phyloP scores from a whole-genome alignment of 2,113 vertebrate genomes.

The Datnioides undecimradiatus region DNA sequence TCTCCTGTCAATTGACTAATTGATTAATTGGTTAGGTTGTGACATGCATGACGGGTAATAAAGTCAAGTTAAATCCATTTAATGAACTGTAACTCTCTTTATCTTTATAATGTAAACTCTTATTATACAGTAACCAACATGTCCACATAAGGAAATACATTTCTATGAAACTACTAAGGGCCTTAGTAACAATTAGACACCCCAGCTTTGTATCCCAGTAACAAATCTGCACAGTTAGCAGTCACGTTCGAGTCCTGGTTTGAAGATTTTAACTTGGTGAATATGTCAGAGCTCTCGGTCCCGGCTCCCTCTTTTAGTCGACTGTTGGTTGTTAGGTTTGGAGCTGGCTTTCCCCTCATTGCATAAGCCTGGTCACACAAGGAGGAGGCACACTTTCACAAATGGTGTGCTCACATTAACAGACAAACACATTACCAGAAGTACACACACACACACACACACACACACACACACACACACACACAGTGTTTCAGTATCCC shows the following conservation, averaged over 20 bases:
- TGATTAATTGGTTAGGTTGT: too few species aligned
- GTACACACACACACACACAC: background rate
- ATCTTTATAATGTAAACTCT: background rate
- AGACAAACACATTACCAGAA: conserved; percentile 6
- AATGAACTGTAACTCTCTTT: background rate
- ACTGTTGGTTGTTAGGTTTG: conserved; percentile 56
- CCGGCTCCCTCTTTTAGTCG: conserved; percentile 44
- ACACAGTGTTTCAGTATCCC: too few species aligned
- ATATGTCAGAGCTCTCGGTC: conserved; percentile 54
- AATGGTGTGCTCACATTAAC: conserved; percentile 29
- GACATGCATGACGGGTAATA: too few species aligned
- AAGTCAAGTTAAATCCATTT: background rate
- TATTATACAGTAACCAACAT: too few species aligned
- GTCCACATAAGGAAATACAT: too few species aligned
- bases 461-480: background rate
- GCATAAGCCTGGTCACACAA: conserved; percentile 59
- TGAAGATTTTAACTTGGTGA: conserved; percentile 49
- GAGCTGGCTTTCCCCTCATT: conserved; percentile 53
- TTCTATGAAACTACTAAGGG: background rate
- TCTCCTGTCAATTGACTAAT: too few species aligned
- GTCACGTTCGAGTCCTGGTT: conserved; percentile 43
- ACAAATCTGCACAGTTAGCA: background rate
- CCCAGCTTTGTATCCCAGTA: background rate
- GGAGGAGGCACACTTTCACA: conserved; percentile 39
- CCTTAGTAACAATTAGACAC: background rate